Evolutionary conservation across 1,140 invertebrate genomes (phyloP).

Genomic region (Wiebesia pumilae): DNA sequence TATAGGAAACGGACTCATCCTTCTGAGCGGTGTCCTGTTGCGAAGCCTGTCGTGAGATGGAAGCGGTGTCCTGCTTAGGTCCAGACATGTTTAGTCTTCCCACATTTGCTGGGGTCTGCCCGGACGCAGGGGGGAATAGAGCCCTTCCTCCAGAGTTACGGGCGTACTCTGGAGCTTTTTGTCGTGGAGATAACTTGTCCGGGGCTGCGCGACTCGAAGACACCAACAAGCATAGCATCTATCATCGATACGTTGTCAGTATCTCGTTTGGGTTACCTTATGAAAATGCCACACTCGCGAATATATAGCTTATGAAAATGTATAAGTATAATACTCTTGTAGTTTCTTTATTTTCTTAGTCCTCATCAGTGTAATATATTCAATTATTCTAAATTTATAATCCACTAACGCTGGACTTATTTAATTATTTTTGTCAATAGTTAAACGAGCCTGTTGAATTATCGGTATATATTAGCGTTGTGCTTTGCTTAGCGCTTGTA

Average conservation of each 20-base stretch:
- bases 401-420: too few relatives aligned
- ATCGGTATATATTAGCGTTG: too few relatives aligned
- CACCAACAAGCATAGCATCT: conserved; percentile 19
- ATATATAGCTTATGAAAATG: not conserved
- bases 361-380: too few relatives aligned
- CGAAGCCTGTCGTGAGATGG: not conserved
- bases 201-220: conserved; percentile 40
- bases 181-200: conserved; percentile 65
- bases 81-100: conserved; percentile 58
- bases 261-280: not conserved
- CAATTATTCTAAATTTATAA: too few relatives aligned
- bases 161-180: conserved; percentile 68
- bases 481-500: too few relatives aligned
- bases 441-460: too few relatives aligned
- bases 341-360: too few relatives aligned
- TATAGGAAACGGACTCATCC: conserved; percentile 64
- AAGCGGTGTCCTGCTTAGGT: conserved; percentile 56
- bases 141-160: conserved; percentile 62
- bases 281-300: not conserved
- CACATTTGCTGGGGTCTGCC: conserved; percentile 47
- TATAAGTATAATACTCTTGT: too few relatives aligned
- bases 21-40: conserved; percentile 61
- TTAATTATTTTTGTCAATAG: too few relatives aligned
- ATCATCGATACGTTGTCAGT: not conserved
- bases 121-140: conserved; percentile 59